Base-by-base conservation (phyloP, 2,113 vertebrate genomes). In the Pleuronectes platessa region DNA sequence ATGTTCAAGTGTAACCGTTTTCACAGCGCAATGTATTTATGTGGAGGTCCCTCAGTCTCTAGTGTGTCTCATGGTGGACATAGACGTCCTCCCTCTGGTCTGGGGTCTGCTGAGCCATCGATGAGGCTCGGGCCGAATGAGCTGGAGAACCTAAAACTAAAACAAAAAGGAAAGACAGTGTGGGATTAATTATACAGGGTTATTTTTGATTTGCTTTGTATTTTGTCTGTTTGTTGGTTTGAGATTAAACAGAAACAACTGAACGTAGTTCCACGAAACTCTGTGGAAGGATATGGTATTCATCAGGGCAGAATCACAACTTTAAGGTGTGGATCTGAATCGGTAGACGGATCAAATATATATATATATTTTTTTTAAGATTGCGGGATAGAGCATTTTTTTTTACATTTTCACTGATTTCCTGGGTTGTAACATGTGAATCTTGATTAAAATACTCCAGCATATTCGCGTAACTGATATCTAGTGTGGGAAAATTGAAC, bases 1-100 rank as follows among this genome's bases (percentile, higher is more conserved):
- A 93, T 94, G 85, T 68, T 90, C 60, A 24, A 74, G 53, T 54
- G 74, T 23, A 18, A 49, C 45, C 8, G 51, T n/a, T n/a, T n/a
- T 8, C 8, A 5, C 14, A 17, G 51, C 8, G 51, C 7, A 1
- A 7, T 64, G 56, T 49, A 0, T 62, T 68, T 42, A 15, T 72
- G 31, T 31, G 26, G 56, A 71, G 54, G 18, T 21, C 14, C 18
- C 74, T 90, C 66, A 91, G 69, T 70, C 54, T 76, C 59, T 81
- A 74, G 54, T 37, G 37, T 15, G 15, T 40, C 35, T 81, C 84
- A 81, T 76, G 66, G 64, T 76, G 15, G 54, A 62, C 27, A 17
- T 35, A 73, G 79, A 66, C 47, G 61, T 79, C 62, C 9, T 79
- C 45, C 67, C 40, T 59, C 64, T 69, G 76, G 58, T 62, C 49